These are phyloP conservation scores for Tretioscincus oriximinensis DNA, from an alignment of 2,113 vertebrate genomes.

Conservation along the genomic window DNA sequence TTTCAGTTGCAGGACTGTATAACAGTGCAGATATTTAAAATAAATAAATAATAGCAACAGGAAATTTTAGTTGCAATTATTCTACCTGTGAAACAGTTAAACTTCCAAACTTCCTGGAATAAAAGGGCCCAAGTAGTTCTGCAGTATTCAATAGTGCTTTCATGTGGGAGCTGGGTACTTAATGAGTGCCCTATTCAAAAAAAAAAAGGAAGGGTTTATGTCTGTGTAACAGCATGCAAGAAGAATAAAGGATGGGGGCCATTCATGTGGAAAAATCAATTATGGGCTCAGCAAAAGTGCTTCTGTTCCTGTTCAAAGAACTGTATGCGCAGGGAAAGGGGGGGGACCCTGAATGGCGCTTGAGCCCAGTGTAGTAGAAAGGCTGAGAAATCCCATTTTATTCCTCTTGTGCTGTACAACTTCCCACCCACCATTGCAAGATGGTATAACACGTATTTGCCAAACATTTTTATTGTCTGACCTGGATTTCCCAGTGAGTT, in stretches of 20 bases:
- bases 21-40: neutral
- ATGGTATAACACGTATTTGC: neutral
- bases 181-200: constrained; percentile 37
- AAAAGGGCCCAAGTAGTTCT: constrained; percentile 20
- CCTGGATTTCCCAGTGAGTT: neutral
- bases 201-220: constrained; percentile 30
- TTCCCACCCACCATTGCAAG: neutral
- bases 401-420: neutral
- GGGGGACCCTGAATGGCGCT: constrained; percentile 17
- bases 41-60: neutral
- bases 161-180: constrained; percentile 24
- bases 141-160: constrained; percentile 31
- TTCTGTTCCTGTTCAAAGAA: constrained; percentile 42
- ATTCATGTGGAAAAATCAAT: constrained; percentile 60
- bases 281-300: constrained; percentile 20
- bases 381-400: neutral
- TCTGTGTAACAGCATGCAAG: constrained; percentile 36
- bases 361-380: constrained; percentile 2
- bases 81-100: constrained; percentile 20
- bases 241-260: constrained; percentile 40
- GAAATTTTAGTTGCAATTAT: neutral
- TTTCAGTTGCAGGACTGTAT: no score
- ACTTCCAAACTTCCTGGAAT: neutral
- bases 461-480: neutral
- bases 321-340: neutral